phyloP scores from a whole-genome alignment of 2,113 vertebrate genomes.

The Brachypteracias leptosomus region DNA sequence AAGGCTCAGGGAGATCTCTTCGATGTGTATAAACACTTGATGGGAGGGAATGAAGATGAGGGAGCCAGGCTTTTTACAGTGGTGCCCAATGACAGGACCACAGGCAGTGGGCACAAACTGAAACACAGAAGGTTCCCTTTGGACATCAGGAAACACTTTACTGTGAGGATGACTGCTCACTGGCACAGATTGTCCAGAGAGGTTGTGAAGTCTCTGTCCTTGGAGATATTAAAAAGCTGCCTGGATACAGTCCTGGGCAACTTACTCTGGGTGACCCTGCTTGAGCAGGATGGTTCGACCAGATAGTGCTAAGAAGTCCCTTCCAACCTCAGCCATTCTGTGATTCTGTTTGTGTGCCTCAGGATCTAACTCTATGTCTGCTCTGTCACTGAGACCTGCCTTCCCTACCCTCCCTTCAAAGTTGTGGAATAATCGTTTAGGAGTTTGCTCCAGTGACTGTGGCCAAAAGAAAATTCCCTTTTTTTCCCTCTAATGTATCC shows the following conservation, averaged over 20 bases:
- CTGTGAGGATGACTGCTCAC: background rate
- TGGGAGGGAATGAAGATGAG: background rate
- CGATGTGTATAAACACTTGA: background rate
- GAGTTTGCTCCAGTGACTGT: background rate
- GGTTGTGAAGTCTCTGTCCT: background rate
- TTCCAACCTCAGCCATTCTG: background rate
- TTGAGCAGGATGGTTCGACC: background rate
- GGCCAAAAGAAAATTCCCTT: background rate
- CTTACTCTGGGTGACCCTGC: background rate
- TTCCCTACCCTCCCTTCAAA: background rate
- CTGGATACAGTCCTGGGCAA: background rate
- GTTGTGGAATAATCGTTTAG: background rate
- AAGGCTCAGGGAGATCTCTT: background rate
- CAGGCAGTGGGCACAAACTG: background rate
- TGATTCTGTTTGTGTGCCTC: background rate
- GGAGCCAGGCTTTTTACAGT: background rate
- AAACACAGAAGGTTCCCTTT: background rate
- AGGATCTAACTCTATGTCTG: background rate
- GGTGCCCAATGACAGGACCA: background rate
- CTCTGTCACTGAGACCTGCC: background rate
- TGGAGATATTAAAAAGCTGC: accelerated
- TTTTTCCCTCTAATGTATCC: accelerated
- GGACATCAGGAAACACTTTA: background rate
- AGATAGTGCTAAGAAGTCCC: background rate
- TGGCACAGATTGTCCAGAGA: background rate